Conservation (phyloP, 2,888 invertebrate species). For the Chymomyza amoena region DNA sequence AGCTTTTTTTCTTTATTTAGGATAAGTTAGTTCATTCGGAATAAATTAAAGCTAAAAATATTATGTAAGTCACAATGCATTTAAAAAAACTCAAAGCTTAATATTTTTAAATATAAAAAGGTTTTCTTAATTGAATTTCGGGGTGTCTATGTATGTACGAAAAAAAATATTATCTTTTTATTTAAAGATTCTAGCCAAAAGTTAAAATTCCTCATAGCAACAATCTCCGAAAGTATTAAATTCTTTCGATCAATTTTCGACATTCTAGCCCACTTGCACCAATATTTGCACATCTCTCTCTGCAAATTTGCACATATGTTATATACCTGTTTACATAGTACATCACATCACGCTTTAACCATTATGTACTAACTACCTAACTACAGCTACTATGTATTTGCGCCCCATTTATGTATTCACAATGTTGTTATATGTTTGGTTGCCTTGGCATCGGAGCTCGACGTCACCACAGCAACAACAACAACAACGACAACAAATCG, state of each 20-base stretch:
- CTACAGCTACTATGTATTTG: neutral
- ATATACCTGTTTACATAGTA: neutral
- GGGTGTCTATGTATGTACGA: too few relatives aligned
- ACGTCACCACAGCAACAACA: neutral
- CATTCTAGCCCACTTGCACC: neutral
- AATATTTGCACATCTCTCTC: neutral
- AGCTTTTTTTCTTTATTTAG: too few relatives aligned
- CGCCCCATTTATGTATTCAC: neutral
- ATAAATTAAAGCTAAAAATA: too few relatives aligned
- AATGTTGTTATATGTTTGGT: neutral
- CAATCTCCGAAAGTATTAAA: too few relatives aligned
- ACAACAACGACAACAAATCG: neutral
- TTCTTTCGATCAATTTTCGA: neutral
- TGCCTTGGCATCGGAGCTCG: neutral
- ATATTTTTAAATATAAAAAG: too few relatives aligned
- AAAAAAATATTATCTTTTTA: too few relatives aligned
- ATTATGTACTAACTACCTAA: neutral
- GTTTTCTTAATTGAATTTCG: too few relatives aligned
- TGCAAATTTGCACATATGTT: neutral
- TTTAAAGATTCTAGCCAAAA: too few relatives aligned
- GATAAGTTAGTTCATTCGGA: too few relatives aligned
- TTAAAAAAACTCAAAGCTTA: too few relatives aligned
- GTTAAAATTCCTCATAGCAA: too few relatives aligned
- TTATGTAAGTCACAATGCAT: too few relatives aligned
- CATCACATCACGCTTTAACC: neutral